Conservation (phyloP, 2,888 invertebrate species). For the Pheosia tremula region DNA sequence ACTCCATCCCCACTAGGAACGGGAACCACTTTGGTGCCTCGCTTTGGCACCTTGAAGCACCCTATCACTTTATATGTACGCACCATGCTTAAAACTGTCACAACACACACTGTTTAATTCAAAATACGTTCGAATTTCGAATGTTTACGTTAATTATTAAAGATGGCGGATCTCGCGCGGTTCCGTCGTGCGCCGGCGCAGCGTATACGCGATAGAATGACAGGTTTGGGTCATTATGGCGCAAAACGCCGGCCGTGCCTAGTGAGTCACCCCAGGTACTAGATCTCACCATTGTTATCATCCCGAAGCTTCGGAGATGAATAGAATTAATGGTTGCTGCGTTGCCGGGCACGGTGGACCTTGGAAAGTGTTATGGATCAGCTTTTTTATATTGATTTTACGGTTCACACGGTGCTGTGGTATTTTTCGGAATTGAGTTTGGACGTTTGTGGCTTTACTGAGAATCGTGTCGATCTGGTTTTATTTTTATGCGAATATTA, state of each 20-base stretch:
- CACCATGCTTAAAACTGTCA: slow-evolving; percentile 59
- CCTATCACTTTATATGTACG: slow-evolving; percentile 65
- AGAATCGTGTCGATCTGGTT: background rate
- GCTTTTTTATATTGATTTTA: slow-evolving; percentile 5
- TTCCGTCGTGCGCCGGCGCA: slow-evolving; percentile 65
- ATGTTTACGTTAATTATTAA: slow-evolving; percentile 17
- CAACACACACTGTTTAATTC: slow-evolving; percentile 38
- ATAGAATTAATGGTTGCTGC: slow-evolving; percentile 24
- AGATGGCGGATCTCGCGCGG: slow-evolving; percentile 37
- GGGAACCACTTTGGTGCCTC: slow-evolving; percentile 69
- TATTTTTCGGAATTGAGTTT: background rate
- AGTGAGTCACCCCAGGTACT: slow-evolving; percentile 55
- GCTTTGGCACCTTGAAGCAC: slow-evolving; percentile 68
- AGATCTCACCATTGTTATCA: slow-evolving; percentile 36
- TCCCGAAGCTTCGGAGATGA: slow-evolving; percentile 12
- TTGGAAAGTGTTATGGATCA: slow-evolving; percentile 5
- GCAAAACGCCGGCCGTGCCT: slow-evolving; percentile 42
- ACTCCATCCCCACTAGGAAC: slow-evolving; percentile 61
- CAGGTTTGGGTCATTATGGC: slow-evolving; percentile 68
- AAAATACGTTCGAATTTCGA: slow-evolving; percentile 13
- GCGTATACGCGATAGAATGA: slow-evolving; percentile 64
- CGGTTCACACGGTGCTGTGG: slow-evolving; percentile 19
- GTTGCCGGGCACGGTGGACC: slow-evolving; percentile 18
- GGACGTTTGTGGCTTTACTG: background rate
- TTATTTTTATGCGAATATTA: background rate